Base-by-base conservation (phyloP, 1,140 invertebrate species). In the Zaprionus davidi region DNA sequence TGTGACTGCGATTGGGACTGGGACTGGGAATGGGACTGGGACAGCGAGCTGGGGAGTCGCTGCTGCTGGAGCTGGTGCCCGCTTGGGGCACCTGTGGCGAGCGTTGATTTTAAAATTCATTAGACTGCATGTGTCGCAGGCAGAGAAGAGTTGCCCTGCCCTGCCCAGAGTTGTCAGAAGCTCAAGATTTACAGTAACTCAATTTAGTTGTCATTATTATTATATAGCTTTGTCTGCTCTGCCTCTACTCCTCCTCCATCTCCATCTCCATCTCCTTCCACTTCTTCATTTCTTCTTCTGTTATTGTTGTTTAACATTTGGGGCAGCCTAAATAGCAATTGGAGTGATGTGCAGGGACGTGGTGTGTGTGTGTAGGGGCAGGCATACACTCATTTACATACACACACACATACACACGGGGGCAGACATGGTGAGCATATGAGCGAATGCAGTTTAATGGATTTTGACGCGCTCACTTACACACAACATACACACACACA, bases 51-150 rank as follows among this genome's bases (percentile, higher is more conserved):
- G 46, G 17, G 67, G 66, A 53, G 56, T 51, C 58, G 56, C 36
- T 24, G 17, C 22, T 1, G 17, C 51, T 20, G 58, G 13, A 26
- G 59, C 15, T 17, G 67, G 24, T 34, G 56, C 31, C 28, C 26
- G 15, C 46, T 20, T 67, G 56, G 79, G 68, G 85, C 85, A 90
- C 85, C 85, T 90, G 85, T 90, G 85, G 85, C 71, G 85, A 85
- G 85, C 85, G 85, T 90, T 87, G 88, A 91, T 92, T 92, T 92
- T 92, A 92, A 92, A 92, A 92, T 92, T 92, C 90, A 92, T 92
- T 92, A 92, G 90, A 88, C 90, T 90, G 86, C 83, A 88, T 88
- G 83, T 91, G 86, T 92, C 90, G 91, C 76, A 90, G 15, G n/a
- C 5, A 17, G n/a, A 17, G 2, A 5, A n/a, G 38, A 15, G 38